Conservation (phyloP, 2,113 vertebrate species). For the Trichomycterus rosablanca region DNA sequence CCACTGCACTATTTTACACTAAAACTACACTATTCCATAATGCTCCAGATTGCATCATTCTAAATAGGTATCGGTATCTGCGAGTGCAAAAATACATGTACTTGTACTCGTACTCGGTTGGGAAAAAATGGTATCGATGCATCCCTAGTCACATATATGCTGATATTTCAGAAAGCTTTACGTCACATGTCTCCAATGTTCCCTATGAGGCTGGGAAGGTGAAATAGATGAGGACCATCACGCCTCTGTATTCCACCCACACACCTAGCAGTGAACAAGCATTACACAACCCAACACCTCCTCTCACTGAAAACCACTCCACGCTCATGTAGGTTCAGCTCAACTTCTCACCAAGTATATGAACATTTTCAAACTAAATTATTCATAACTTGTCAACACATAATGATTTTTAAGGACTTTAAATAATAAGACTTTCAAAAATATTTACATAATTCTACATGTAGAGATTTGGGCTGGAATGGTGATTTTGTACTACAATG, state of each 20-base stretch:
- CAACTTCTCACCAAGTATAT: no score
- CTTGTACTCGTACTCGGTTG: no score
- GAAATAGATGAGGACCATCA: constrained; percentile 1
- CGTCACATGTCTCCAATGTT: neutral
- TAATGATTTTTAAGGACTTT: no score
- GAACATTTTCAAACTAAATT: no score
- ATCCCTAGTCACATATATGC: no score
- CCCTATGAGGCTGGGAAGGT: neutral
- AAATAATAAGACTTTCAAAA: neutral
- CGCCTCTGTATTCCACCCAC: constrained; percentile 24
- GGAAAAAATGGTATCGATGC: no score
- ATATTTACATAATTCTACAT: neutral
- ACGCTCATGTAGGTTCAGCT: neutral
- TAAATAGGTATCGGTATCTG: no score
- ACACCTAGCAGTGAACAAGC: constrained; percentile 35
- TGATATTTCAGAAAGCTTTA: neutral
- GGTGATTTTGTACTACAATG: neutral
- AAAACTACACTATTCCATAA: no score
- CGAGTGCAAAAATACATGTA: no score
- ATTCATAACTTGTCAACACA: no score
- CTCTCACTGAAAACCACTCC: constrained; percentile 1
- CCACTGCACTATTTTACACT: no score
- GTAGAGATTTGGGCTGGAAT: neutral
- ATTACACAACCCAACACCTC: constrained; percentile 29
- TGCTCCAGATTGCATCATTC: no score